Evolutionary conservation across 2,888 invertebrate species (phyloP).

Genomic region (Cylindroiulus punctatus): DNA sequence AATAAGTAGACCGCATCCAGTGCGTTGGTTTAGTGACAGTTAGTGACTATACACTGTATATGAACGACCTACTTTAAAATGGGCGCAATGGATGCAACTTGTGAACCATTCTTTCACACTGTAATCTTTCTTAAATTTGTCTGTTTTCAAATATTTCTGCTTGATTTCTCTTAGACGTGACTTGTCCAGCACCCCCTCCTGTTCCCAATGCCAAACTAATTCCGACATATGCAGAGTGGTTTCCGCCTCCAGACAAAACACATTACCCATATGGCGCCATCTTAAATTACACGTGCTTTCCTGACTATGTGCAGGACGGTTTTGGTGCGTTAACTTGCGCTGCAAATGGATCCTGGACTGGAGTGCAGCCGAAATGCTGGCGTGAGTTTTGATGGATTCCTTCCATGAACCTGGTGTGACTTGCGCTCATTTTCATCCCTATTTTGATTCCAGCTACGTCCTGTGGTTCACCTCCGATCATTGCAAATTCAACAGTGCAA

Average conservation of each 20-base stretch:
- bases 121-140: neutral
- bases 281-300: conserved; percentile 57
- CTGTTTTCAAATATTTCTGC: neutral
- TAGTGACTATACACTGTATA: no score
- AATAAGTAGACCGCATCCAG: no score
- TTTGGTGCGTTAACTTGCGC: conserved; percentile 48
- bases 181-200: conserved; percentile 49
- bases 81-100: neutral
- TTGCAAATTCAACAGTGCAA: conserved; percentile 38
- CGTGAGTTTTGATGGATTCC: conserved; percentile 37
- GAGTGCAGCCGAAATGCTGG: conserved; percentile 54
- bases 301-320: conserved; percentile 48
- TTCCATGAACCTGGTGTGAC: neutral
- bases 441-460: conserved; percentile 48
- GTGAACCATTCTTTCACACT: neutral
- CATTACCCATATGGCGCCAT: conserved; percentile 54
- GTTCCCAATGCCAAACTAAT: conserved; percentile 37
- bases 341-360: conserved; percentile 55
- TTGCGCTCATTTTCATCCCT: neutral
- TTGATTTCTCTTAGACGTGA: conserved; percentile 6
- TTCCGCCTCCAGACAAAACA: conserved; percentile 52
- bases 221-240: conserved; percentile 55
- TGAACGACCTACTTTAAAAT: neutral
- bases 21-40: no score
- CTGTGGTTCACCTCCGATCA: conserved; percentile 51